Base-by-base conservation (phyloP, 1,140 invertebrate genomes). In the Achatina immaculata region DNA sequence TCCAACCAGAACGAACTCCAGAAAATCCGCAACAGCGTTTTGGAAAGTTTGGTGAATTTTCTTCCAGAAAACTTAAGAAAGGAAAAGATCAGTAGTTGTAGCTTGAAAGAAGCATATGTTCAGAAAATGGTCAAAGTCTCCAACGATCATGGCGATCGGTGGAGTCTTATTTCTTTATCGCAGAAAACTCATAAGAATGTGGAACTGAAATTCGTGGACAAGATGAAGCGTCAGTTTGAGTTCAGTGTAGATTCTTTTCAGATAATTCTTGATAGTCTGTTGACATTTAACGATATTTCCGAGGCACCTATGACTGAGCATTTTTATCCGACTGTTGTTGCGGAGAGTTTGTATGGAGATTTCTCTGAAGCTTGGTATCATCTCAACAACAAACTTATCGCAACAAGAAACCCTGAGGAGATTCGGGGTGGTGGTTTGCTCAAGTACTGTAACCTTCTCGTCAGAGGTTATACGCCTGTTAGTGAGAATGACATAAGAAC, bases 171-270 rank as follows among this genome's bases (percentile, higher is more conserved):
- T 87, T 98, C 98, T 0, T 93, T 99, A 71, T 97, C 97, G 65
- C 99, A 98, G 91, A 95, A 92, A 95, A 92, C 92, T 71, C 93
- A 94, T 58, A 92, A 93, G 81, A 94, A 98, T 90, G 96, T 99
- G 79, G 99, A 99, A 91, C 94, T 99, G 38, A 99, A 99, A 92
- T 99, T 99, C 92, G 98, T 99, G 69, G 98, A 99, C 91, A 95
- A 95, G 69, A 99, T 99, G 98, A 95, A 96, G 83, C 94, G 99
- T 40, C 98, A 99, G 92, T 99, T 99, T 91, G 98, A 99, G 91
- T 99, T 99, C 92, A 98, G 96, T 43, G 99, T 99, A 28, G 99
- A 99, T 92, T 99, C 97, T 28, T 99, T 99, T 93, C 97, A 99
- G 92, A 99, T 99, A 83, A 95, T 98, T 31, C 93, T 99, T 75